These are phyloP conservation scores for Lucinisca nassula DNA, from an alignment of 2,888 invertebrate genomes.

Conservation along the genomic window DNA sequence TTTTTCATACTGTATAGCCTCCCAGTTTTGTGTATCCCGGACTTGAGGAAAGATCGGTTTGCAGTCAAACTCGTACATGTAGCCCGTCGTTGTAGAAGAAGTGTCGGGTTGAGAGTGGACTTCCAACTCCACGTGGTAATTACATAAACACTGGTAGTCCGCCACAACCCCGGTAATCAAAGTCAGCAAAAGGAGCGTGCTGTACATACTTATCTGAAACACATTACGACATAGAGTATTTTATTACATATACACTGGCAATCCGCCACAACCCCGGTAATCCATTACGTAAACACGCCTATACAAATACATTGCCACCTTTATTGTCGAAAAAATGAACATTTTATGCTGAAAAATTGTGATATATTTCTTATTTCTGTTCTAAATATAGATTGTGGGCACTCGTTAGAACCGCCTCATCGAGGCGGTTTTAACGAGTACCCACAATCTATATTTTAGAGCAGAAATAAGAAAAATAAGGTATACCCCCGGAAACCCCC, in stretches of 20 bases:
- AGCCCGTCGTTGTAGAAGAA: slow-evolving; percentile 23
- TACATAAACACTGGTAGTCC: slow-evolving; percentile 62
- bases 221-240: not conserved
- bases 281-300: no score
- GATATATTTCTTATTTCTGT: no score
- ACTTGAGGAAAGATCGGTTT: slow-evolving; percentile 22
- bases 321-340: no score
- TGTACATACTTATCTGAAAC: not conserved
- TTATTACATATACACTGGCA: slow-evolving; percentile 61
- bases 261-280: slow-evolving; percentile 20
- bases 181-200: not conserved
- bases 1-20: slow-evolving; percentile 32
- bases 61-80: slow-evolving; percentile 63
- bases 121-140: slow-evolving; percentile 47
- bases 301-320: no score
- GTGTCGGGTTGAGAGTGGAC: slow-evolving; percentile 23
- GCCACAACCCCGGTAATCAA: not conserved
- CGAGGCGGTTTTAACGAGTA: no score
- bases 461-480: no score
- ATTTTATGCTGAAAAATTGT: no score
- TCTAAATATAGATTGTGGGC: no score
- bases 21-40: not conserved
- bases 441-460: no score
- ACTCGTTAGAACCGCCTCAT: no score
- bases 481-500: no score